These are phyloP conservation scores for Paguma larvata DNA, from an alignment of 2,797 vertebrate species.

Conservation along the genomic window DNA sequence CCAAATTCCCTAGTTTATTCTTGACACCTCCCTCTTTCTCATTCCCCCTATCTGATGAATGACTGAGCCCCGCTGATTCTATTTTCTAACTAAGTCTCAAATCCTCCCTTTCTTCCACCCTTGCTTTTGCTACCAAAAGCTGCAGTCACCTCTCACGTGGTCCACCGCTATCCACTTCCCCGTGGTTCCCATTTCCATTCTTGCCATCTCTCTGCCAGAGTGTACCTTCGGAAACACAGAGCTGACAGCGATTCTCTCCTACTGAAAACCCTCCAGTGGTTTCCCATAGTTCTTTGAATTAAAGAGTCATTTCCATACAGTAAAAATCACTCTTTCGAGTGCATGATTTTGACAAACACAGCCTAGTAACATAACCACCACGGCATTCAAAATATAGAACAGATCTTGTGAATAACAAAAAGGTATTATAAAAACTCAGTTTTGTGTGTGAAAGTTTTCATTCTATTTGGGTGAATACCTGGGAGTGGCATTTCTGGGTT, in stretches of 20 bases:
- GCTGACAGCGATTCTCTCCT: neutral
- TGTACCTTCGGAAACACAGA: neutral
- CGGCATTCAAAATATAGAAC: neutral
- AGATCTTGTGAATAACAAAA: neutral
- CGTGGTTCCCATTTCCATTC: neutral
- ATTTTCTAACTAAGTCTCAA: neutral
- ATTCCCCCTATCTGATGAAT: neutral
- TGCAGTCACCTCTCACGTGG: neutral
- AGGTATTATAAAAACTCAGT: neutral
- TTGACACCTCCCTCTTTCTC: neutral
- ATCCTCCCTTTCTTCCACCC: neutral
- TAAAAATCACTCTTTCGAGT: slow-evolving; percentile 28
- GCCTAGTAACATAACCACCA: neutral
- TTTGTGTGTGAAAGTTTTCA: neutral
- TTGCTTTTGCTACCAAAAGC: neutral
- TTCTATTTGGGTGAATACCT: neutral
- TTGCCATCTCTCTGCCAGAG: neutral
- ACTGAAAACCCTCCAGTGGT: neutral
- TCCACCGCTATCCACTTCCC: neutral
- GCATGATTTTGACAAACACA: neutral
- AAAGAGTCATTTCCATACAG: neutral
- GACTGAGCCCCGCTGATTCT: neutral
- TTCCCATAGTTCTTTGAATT: neutral
- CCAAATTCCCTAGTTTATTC: neutral
- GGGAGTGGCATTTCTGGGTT: neutral